Evolutionary conservation across 1,140 invertebrate species (phyloP), one percentile per base, ranked within the genome.

Genomic region (Octopus bimaculoides): DNA sequence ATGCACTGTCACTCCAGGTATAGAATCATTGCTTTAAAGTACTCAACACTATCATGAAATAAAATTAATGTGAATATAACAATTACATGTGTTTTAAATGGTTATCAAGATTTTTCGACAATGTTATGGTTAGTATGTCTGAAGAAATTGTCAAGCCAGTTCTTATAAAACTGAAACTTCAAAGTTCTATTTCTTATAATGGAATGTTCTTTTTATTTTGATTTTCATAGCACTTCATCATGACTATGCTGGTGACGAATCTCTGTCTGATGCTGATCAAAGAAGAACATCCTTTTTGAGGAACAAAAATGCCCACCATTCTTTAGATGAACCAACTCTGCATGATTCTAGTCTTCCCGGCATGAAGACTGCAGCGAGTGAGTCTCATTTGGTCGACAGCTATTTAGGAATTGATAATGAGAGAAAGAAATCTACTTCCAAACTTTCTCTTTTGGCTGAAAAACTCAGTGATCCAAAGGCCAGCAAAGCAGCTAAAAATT

Each of bases 381-480:
- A 88, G 78, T 88, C 87, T 8, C 86, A 86, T 69, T 84, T 88
- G n/a, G 82, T 83, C 79, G 83, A 79, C 52, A 82, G 79, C 61
- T 83, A 84, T 54, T 83, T 88, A 4, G 79, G 76, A 12, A 81
- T 87, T n/a, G 85, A 85, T 75, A 77, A 81, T 54, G 82, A 85
- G 53, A 84, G 81, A 26, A 81, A 83, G 54, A 83, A 84, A 71
- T 80, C 83, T 17, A 79, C 84, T 9, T 88, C 87, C 56, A 88
- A 87, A 77, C 79, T 89, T 75, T 88, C 88, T 52, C 83, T 89
- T 7, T 82, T 88, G 66, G 88, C 87, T 52, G 87, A 89, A 80
- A 88, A 88, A 81, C 79, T 87, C 17, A 82, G 82, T 4, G 88
- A 88, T 80, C 84, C 85, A 80, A 84, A 85, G 73, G 81, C 82